These are phyloP conservation scores for Germaria angustata DNA, from an alignment of 2,888 invertebrate species.

Conservation along the genomic window DNA sequence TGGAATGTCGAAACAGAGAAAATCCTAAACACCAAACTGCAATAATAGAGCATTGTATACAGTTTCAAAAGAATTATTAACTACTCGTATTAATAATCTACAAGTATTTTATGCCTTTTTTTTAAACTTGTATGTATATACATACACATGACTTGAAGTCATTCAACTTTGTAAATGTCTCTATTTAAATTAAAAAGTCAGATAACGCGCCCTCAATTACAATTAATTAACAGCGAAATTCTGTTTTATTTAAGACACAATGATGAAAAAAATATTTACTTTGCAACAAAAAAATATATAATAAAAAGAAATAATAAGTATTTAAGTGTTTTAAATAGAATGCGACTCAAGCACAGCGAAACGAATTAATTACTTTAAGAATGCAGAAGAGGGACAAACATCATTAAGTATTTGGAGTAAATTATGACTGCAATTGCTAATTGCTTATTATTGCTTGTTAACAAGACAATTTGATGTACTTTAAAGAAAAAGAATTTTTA, in stretches of 20 bases:
- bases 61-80: too few relatives aligned
- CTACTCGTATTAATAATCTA: too few relatives aligned
- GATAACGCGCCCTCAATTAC: slow-evolving; percentile 40
- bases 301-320: background rate
- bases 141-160: background rate
- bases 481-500: too few relatives aligned
- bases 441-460: background rate
- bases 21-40: too few relatives aligned
- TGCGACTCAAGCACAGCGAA: background rate
- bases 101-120: too few relatives aligned
- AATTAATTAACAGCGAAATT: slow-evolving; percentile 45
- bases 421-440: background rate
- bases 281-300: background rate
- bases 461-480: background rate
- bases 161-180: slow-evolving; percentile 40
- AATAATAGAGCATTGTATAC: too few relatives aligned
- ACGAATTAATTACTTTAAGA: slow-evolving; percentile 21
- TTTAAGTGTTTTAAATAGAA: slow-evolving; percentile 15
- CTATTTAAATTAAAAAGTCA: background rate
- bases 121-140: too few relatives aligned
- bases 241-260: slow-evolving; percentile 4
- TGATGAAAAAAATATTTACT: background rate
- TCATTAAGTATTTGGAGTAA: background rate
- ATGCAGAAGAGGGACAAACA: background rate
- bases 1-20: too few relatives aligned